Evolutionary conservation across 2,797 vertebrate species (phyloP).

Genomic region (Amphiprion clarkii): DNA sequence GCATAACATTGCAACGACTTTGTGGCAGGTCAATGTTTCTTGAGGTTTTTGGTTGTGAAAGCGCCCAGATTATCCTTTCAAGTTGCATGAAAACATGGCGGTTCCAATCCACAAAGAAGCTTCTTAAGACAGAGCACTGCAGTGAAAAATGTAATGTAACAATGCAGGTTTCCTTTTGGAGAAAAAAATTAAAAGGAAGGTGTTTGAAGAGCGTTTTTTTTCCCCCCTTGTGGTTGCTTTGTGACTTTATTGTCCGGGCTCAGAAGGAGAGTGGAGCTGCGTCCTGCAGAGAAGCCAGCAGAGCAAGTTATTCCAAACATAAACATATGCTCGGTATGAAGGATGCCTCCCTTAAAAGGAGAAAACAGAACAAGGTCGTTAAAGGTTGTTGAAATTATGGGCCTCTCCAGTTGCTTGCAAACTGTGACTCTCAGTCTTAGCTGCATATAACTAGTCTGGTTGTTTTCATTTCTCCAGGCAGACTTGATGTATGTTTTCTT

Average conservation of each 20-base stretch:
- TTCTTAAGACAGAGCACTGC: not conserved
- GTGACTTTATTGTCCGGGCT: constrained; percentile 19
- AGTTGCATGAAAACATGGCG: constrained; percentile 31
- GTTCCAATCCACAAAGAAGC: constrained; percentile 15
- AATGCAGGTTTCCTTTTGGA: constrained; percentile 4
- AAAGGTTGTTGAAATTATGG: constrained; percentile 33
- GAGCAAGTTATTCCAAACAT: constrained; percentile 51
- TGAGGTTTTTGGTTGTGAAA: constrained; percentile 31
- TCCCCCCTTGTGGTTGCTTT: not conserved
- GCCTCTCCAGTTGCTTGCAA: not conserved
- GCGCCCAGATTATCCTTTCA: constrained; percentile 32
- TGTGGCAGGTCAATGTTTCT: constrained; percentile 22
- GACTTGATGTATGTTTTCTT: constrained; percentile 15
- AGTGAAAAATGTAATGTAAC: constrained; percentile 17
- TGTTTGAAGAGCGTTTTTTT: not conserved
- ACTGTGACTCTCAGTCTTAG: constrained; percentile 25
- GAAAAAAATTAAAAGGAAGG: not conserved
- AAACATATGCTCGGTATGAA: constrained; percentile 58
- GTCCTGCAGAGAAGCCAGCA: constrained; percentile 40
- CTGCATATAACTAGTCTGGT: not conserved
- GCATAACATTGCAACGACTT: constrained; percentile 9
- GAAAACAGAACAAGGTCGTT: constrained; percentile 50
- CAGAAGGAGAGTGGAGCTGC: constrained; percentile 14
- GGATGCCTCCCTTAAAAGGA: constrained; percentile 59
- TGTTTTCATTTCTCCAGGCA: constrained; percentile 10